These are phyloP conservation scores for Xiphydria camelus DNA, from an alignment of 2,888 invertebrate species.

Conservation along the genomic window DNA sequence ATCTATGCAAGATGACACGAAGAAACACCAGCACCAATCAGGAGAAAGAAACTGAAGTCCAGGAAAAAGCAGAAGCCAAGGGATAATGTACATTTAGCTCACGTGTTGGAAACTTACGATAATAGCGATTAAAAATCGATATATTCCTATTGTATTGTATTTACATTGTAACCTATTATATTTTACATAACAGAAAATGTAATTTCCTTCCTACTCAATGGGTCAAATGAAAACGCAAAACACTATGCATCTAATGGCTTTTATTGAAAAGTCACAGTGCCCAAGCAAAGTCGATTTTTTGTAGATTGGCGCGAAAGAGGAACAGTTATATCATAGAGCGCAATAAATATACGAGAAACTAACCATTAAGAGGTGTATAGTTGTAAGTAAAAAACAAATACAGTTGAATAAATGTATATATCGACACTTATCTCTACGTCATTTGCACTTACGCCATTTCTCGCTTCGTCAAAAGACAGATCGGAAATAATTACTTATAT, in stretches of 20 bases:
- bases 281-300: too few relatives aligned
- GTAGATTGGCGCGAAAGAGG: too few relatives aligned
- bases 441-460: neutral
- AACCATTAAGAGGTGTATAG: slow-evolving; percentile 9
- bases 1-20: slow-evolving; percentile 95
- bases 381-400: slow-evolving; percentile 48
- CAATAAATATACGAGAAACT: slow-evolving; percentile 7
- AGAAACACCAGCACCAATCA: slow-evolving; percentile 78
- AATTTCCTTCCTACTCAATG: too few relatives aligned
- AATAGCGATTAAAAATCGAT: slow-evolving; percentile 72
- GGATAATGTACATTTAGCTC: slow-evolving; percentile 96
- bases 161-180: too few relatives aligned
- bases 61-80: slow-evolving; percentile 84
- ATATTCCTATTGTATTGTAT: neutral
- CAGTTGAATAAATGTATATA: slow-evolving; percentile 31
- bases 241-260: too few relatives aligned
- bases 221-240: too few relatives aligned
- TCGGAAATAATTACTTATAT: neutral
- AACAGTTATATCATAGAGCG: too few relatives aligned
- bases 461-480: neutral
- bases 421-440: slow-evolving; percentile 20
- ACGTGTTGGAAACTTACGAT: slow-evolving; percentile 90
- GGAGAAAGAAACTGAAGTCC: slow-evolving; percentile 80
- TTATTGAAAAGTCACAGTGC: too few relatives aligned
- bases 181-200: too few relatives aligned